Evolutionary conservation across 2,113 vertebrate species (phyloP).

Genomic region (Chroicocephalus ridibundus): DNA sequence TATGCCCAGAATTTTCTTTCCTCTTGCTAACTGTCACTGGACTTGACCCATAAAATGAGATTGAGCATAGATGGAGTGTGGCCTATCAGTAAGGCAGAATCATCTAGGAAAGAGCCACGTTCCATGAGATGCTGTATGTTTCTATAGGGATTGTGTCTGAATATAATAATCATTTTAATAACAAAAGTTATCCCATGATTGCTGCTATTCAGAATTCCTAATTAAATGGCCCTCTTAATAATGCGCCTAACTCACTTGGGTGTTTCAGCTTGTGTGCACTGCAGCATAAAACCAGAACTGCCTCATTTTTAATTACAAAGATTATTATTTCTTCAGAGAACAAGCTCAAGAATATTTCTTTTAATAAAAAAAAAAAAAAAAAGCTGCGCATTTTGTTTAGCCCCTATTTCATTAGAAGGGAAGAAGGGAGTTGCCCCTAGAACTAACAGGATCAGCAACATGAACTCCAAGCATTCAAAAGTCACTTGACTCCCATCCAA

Average conservation of each 20-base stretch:
- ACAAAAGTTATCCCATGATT: not conserved
- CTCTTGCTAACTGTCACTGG: not conserved
- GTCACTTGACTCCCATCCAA: not conserved
- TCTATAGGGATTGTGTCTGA: not conserved
- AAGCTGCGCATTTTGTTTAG: not conserved
- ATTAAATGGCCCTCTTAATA: not conserved
- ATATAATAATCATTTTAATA: constrained; percentile 1
- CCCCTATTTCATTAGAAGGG: not conserved
- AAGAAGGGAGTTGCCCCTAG: not conserved
- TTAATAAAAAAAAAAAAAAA: constrained; percentile 28
- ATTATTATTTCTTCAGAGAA: constrained; percentile 36
- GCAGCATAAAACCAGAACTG: not conserved
- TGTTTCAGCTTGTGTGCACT: not conserved
- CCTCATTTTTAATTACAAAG: constrained; percentile 41
- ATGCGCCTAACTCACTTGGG: not conserved
- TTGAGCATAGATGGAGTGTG: not conserved
- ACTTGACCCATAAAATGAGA: not conserved
- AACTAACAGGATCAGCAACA: not conserved
- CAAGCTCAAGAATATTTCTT: not conserved
- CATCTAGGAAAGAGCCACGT: not conserved
- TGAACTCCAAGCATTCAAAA: not conserved
- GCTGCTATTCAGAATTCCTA: constrained; percentile 21
- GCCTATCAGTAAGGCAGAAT: not conserved
- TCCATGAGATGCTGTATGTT: not conserved
- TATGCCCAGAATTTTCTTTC: constrained; percentile 56